Evolutionary conservation across 2,888 invertebrate genomes (phyloP).

Genomic region (Entomobrya proxima): DNA sequence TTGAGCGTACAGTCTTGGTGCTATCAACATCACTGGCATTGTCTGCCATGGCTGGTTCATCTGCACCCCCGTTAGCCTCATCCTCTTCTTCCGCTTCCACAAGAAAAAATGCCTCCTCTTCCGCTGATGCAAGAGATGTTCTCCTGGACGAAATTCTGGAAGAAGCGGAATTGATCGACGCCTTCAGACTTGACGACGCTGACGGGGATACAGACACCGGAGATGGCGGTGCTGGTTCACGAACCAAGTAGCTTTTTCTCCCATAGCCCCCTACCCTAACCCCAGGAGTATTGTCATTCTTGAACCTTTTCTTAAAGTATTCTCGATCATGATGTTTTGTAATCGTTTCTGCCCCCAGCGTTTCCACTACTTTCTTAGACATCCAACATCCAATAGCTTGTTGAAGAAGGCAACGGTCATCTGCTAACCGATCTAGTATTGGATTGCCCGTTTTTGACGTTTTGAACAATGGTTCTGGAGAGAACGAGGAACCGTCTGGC

Average conservation of each 20-base stretch:
- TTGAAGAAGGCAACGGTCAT: slow-evolving; percentile 40
- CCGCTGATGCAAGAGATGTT: background rate
- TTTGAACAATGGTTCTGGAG: slow-evolving; percentile 48
- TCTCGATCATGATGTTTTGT: slow-evolving; percentile 33
- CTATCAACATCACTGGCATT: background rate
- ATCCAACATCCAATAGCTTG: slow-evolving; percentile 46
- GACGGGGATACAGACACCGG: background rate
- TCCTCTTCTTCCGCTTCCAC: background rate
- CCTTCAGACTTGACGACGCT: background rate
- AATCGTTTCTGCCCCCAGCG: slow-evolving; percentile 10
- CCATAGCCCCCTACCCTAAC: background rate
- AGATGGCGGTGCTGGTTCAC: background rate
- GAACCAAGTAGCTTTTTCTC: background rate
- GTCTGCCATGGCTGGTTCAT: background rate
- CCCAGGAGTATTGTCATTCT: no score
- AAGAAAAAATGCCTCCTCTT: background rate
- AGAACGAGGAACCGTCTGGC: slow-evolving; percentile 43
- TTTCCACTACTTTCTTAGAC: slow-evolving; percentile 7
- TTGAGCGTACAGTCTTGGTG: background rate
- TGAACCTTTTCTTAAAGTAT: background rate
- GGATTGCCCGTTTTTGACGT: slow-evolving; percentile 42
- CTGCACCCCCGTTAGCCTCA: background rate
- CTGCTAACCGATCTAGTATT: slow-evolving; percentile 38
- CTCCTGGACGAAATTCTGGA: background rate
- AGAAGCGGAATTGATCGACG: background rate